Conservation (phyloP, 2,113 vertebrate genomes). For the Poecilia latipinna region DNA sequence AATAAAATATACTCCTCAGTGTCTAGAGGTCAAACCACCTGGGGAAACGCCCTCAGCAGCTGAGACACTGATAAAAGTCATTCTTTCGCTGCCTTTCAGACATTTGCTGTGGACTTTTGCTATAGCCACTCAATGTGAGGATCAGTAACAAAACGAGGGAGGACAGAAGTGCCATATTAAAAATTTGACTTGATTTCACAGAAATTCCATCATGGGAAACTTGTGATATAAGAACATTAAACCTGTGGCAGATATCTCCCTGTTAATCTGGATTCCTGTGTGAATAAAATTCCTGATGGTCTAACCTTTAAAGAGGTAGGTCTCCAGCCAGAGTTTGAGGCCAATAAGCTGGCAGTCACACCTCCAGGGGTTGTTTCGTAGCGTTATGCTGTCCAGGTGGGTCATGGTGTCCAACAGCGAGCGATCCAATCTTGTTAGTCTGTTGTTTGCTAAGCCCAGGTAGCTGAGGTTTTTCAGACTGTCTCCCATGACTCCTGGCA, state of each 20-base stretch:
- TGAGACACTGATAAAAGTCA: neutral
- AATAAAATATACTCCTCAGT: neutral
- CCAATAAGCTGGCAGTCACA: slow-evolving; percentile 92
- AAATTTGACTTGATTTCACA: neutral
- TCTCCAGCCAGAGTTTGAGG: slow-evolving; percentile 97
- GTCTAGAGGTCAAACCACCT: neutral
- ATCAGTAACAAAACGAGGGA: neutral
- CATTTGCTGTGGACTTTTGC: neutral
- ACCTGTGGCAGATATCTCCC: neutral
- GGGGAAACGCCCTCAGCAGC: neutral
- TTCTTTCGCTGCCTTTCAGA: neutral
- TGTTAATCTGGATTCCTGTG: neutral
- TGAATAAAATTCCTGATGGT: slow-evolving; percentile 2
- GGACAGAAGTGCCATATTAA: neutral
- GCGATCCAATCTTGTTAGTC: slow-evolving; percentile 86
- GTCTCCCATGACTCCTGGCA: slow-evolving; percentile 86
- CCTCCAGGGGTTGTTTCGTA: slow-evolving; percentile 92
- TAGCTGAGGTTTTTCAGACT: slow-evolving; percentile 87
- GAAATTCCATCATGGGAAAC: slow-evolving; percentile 1
- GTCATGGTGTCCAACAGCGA: slow-evolving; percentile 87
- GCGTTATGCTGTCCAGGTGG: slow-evolving; percentile 84
- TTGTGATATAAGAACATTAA: neutral
- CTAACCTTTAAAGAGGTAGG: slow-evolving; percentile 92
- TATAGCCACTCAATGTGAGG: neutral
- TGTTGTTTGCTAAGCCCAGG: slow-evolving; percentile 88